Conservation (phyloP, 1,140 invertebrate genomes). For the Drosophila triauraria region DNA sequence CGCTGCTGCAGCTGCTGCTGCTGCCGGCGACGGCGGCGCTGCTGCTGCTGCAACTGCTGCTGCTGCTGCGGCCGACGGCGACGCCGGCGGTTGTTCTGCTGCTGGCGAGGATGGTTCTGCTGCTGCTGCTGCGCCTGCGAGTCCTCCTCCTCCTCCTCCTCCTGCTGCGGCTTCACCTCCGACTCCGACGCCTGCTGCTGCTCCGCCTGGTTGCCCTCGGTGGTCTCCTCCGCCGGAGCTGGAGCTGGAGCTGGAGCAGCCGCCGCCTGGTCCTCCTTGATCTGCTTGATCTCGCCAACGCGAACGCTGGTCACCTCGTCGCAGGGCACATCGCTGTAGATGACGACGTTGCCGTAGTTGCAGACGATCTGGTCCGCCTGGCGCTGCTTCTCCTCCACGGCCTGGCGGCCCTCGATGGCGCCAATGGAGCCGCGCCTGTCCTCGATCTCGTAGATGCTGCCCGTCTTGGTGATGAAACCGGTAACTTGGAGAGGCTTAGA, state of each 20-base stretch:
- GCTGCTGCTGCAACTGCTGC: conserved; percentile 26
- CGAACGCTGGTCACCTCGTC: conserved; percentile 72
- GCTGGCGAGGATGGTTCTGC: conserved; percentile 19
- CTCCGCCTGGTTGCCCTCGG: not conserved
- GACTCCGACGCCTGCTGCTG: conserved; percentile 2
- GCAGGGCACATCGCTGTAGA: conserved; percentile 82
- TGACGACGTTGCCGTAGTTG: conserved; percentile 77
- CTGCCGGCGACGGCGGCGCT: conserved; percentile 9
- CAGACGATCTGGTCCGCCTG: conserved; percentile 58
- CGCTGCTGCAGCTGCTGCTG: conserved; percentile 43
- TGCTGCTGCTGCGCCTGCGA: not conserved
- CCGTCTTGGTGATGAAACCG: conserved; percentile 76
- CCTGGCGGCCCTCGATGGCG: conserved; percentile 70
- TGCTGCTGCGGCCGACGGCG: conserved; percentile 43
- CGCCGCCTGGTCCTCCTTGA: conserved; percentile 14
- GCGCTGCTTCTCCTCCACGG: conserved; percentile 9
- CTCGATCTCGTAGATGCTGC: conserved; percentile 77
- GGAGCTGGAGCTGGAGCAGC: too few species aligned
- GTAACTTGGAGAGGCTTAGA: conserved; percentile 75
- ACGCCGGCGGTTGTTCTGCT: conserved; percentile 43
- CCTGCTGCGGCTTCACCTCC: conserved; percentile 9
- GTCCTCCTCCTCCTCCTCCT: conserved; percentile 8
- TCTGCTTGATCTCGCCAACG: conserved; percentile 57
- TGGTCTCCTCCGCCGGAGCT: not conserved
- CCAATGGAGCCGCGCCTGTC: conserved; percentile 68